phyloP scores from a whole-genome alignment of 2,888 invertebrate genomes.

The Artemia sp. region DNA sequence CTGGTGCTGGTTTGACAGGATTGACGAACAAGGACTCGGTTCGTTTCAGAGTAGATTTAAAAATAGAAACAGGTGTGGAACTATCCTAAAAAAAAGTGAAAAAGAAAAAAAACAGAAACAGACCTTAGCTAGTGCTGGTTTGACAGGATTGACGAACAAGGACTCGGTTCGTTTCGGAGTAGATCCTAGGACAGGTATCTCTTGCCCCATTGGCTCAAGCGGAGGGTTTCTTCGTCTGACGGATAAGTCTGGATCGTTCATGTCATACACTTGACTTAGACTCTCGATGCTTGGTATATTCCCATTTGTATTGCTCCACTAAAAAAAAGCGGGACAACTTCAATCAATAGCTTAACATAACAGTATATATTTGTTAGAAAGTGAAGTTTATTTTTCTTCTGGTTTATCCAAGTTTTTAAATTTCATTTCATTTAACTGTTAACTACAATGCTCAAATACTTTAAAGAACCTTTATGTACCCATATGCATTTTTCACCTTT shows the following conservation, averaged over 20 bases:
- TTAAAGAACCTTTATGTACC: too few relatives aligned
- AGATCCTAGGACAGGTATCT: conserved; percentile 54
- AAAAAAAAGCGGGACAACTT: background rate
- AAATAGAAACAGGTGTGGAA: conserved; percentile 36
- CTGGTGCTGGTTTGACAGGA: conserved; percentile 32
- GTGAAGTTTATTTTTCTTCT: too few relatives aligned
- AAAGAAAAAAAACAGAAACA: background rate
- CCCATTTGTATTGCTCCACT: conserved; percentile 9
- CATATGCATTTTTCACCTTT: too few relatives aligned
- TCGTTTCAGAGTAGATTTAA: conserved; percentile 59
- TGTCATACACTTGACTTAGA: conserved; percentile 8
- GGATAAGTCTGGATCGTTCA: conserved; percentile 3
- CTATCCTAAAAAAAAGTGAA: too few relatives aligned
- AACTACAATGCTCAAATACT: too few relatives aligned
- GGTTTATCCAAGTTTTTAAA: too few relatives aligned
- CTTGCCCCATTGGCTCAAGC: conserved; percentile 47
- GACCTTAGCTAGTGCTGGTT: conserved; percentile 27
- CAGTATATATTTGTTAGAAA: too few relatives aligned
- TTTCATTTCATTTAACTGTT: too few relatives aligned
- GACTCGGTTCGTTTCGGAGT: conserved; percentile 83
- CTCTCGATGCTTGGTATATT: conserved; percentile 13
- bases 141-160: conserved; percentile 48
- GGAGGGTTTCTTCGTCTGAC: background rate
- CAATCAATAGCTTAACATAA: too few relatives aligned
- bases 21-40: conserved; percentile 71